phyloP scores from a whole-genome alignment of 2,888 invertebrate genomes.

The Hemithea aestivaria region DNA sequence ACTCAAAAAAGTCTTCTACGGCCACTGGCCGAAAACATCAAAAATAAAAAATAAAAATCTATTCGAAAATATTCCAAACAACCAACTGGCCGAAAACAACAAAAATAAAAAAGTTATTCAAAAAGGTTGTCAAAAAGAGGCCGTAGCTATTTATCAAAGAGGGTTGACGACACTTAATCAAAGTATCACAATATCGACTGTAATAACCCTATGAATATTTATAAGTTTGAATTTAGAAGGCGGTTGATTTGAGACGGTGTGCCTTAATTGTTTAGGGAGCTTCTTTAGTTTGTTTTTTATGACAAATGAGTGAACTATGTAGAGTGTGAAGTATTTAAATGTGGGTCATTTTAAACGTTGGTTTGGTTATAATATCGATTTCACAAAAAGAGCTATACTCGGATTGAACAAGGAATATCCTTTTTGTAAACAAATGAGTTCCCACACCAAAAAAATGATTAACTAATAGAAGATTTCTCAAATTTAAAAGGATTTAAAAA shows the following conservation, averaged over 20 bases:
- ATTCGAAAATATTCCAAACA: too few relatives aligned
- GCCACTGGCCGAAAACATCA: background rate
- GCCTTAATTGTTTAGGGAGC: conserved; percentile 48
- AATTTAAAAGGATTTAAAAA: too few relatives aligned
- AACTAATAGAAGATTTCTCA: too few relatives aligned
- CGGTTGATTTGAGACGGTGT: conserved; percentile 51
- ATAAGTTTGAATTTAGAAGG: conserved; percentile 58
- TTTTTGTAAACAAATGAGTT: too few relatives aligned
- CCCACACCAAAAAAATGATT: too few relatives aligned
- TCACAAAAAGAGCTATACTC: too few relatives aligned
- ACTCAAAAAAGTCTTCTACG: conserved; percentile 27
- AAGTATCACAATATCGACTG: conserved; percentile 71
- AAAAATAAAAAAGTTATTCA: conserved; percentile 15
- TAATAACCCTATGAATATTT: conserved; percentile 70
- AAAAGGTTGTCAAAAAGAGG: conserved; percentile 32
- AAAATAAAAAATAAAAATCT: conserved; percentile 9
- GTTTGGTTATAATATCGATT: too few relatives aligned
- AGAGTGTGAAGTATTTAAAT: background rate
- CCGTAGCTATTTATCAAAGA: conserved; percentile 57
- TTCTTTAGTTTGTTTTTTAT: conserved; percentile 25
- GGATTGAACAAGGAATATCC: too few relatives aligned
- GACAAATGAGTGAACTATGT: background rate
- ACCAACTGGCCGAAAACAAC: background rate
- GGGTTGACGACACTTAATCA: conserved; percentile 69
- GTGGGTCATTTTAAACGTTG: background rate